Evolutionary conservation across 2,888 invertebrate genomes (phyloP).

Genomic region (Scaptomyza reducta): DNA sequence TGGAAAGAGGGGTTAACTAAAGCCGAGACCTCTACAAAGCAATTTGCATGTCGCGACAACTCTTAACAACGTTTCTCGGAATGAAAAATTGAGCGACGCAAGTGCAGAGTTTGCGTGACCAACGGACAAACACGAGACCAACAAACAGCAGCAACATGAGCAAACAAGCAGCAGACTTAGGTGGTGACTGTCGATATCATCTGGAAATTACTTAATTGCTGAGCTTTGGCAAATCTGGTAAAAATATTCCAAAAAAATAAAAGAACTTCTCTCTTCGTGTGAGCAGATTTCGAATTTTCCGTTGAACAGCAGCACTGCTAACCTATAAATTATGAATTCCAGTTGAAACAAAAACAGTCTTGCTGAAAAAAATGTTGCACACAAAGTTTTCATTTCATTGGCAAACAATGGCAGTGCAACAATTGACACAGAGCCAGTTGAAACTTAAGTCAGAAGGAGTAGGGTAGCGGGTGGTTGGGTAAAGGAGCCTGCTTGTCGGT

Average conservation of each 20-base stretch:
- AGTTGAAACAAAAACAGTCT: conserved; percentile 4
- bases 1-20: conserved; percentile 7
- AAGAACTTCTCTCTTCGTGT: conserved; percentile 53
- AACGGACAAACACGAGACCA: conserved; percentile 46
- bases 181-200: conserved; percentile 39
- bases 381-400: conserved; percentile 53
- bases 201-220: conserved; percentile 58
- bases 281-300: conserved; percentile 33
- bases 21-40: conserved; percentile 24
- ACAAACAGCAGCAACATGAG: background rate
- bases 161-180: conserved; percentile 22
- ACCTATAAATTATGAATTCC: conserved; percentile 77
- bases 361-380: conserved; percentile 10
- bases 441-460: background rate
- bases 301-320: conserved; percentile 53
- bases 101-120: conserved; percentile 67
- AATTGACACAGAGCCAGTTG: conserved; percentile 58
- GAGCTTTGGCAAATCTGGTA: conserved; percentile 8
- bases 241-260: conserved; percentile 12
- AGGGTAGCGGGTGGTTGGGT: background rate
- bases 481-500: conserved; percentile 2
- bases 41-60: conserved; percentile 64
- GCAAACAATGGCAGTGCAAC: conserved; percentile 60
- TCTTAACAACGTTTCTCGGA: conserved; percentile 37
- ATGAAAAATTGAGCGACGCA: conserved; percentile 30